Evolutionary conservation across 2,797 vertebrate genomes (phyloP).

Genomic region (Melanotaenia nigrans): DNA sequence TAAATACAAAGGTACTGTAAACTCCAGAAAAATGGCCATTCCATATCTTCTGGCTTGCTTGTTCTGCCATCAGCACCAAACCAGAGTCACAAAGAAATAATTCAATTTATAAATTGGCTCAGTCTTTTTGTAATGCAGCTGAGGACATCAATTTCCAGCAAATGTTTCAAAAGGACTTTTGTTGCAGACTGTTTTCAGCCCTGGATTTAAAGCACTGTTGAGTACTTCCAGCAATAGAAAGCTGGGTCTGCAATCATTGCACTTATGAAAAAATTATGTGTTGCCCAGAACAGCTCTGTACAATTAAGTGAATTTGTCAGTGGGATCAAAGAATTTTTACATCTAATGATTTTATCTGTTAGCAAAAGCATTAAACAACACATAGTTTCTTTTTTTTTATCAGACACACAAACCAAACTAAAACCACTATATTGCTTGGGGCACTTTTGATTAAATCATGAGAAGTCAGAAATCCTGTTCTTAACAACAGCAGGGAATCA

Average conservation of each 20-base stretch:
- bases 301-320: background rate
- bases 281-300: no score
- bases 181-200: slow-evolving; percentile 2
- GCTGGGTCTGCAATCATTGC: background rate
- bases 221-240: background rate
- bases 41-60: background rate
- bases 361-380: no score
- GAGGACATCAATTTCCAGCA: slow-evolving; percentile 1
- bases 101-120: background rate
- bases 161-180: background rate
- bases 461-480: slow-evolving; percentile 3
- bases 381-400: no score
- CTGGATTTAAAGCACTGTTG: background rate
- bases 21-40: background rate
- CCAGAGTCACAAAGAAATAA: no score
- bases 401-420: background rate
- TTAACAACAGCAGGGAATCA: slow-evolving; percentile 14
- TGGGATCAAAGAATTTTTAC: no score
- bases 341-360: no score
- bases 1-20: background rate
- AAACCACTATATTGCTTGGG: background rate
- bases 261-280: background rate
- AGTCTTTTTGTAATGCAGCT: slow-evolving; percentile 3
- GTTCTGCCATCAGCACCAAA: background rate
- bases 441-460: no score